A percentile compares a stretch with the other conserved stretches of the same genome.
These are phyloP conservation scores for Hemiscyllium ocellatum DNA, from an alignment of 2,113 vertebrate genomes.

Conservation along the genomic window DNA sequence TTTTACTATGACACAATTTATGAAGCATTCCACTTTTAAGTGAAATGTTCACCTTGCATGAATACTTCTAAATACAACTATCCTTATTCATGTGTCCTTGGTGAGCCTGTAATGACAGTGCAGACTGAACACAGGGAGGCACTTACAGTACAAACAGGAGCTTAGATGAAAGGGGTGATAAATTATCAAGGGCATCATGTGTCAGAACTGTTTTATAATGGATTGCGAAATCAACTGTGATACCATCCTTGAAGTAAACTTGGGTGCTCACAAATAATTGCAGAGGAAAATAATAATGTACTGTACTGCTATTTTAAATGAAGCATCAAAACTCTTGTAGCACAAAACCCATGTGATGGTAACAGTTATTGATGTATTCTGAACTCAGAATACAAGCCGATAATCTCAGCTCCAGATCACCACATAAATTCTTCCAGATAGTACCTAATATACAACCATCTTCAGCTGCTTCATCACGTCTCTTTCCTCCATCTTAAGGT, in stretches of 20 bases:
- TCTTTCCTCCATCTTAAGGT: not conserved
- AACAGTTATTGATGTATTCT: not conserved
- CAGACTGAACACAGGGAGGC: conserved; percentile 42
- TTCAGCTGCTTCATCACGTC: not conserved
- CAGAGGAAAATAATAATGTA: not conserved
- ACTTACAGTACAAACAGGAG: conserved; percentile 44
- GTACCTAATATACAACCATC: not conserved
- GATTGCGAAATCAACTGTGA: not conserved
- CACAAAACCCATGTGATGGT: not conserved
- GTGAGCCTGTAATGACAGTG: conserved; percentile 38
- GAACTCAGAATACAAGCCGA: not conserved
- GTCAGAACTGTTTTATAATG: not conserved
- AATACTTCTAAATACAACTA: conserved; percentile 28
- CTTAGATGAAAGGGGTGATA: not conserved
- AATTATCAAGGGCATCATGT: conserved; percentile 3
- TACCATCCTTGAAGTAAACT: not conserved
- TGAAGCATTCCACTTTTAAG: conserved; percentile 19
- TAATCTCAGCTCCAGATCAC: too few species aligned
- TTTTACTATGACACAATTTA: conserved; percentile 23
- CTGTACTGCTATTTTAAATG: not conserved
- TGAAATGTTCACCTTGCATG: conserved; percentile 43
- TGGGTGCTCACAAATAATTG: not conserved
- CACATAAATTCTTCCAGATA: not conserved
- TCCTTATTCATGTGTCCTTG: conserved; percentile 48
- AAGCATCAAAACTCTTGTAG: not conserved